A percentile compares a stretch with the other conserved stretches of the same genome.
Conservation (phyloP, 2,797 vertebrate genomes). For the Coendou prehensilis region DNA sequence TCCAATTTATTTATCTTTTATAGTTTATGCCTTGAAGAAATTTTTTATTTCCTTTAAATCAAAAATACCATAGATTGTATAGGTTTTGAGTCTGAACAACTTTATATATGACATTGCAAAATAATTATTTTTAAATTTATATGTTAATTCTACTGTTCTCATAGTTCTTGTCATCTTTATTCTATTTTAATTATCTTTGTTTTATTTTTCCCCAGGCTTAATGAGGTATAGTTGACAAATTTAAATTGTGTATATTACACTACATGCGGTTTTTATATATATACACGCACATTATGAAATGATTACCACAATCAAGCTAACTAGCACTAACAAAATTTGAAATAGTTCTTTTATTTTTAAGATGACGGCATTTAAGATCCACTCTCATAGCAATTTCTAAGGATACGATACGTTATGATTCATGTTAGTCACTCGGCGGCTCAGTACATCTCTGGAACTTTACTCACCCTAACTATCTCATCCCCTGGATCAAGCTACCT, state of each 20-base stretch:
- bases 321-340: neutral
- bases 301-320: neutral
- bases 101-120: neutral
- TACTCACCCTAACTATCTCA: neutral
- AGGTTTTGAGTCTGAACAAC: neutral
- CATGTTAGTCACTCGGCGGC: neutral
- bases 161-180: slow-evolving; percentile 1
- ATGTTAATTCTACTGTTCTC: neutral
- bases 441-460: neutral
- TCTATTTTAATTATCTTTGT: slow-evolving; percentile 21
- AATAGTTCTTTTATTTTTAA: neutral
- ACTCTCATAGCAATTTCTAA: neutral
- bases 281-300: neutral
- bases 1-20: neutral
- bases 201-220: neutral
- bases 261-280: neutral
- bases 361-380: neutral
- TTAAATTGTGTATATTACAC: neutral
- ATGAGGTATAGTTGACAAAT: neutral
- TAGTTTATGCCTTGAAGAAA: neutral
- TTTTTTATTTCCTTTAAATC: neutral
- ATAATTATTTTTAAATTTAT: neutral
- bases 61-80: neutral
- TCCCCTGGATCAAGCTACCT: neutral
- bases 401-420: neutral